Base-by-base conservation (phyloP, 2,888 invertebrate genomes). In the Catocala fraxini region DNA sequence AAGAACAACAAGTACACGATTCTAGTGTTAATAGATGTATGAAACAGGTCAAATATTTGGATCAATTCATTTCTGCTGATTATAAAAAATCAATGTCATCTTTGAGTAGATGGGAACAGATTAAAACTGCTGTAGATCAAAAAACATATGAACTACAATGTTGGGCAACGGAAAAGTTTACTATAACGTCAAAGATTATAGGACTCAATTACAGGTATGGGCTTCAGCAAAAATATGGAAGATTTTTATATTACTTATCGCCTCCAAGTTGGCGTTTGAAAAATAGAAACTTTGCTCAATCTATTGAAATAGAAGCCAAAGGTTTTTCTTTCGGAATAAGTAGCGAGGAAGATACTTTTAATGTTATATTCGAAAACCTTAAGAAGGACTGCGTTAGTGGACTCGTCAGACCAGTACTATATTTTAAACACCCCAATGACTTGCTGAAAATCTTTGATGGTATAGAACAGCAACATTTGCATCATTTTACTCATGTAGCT, bases 191-290 rank as follows among this genome's bases (percentile, higher is more conserved):
- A n/a, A 87, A 83, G 67, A 89, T 96, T 25, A 95, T 96, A 64
- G 93, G 94, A 33, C 89, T 96, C 59, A 96, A 96, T 75, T 96
- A 96, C 76, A 93, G 93, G 69, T 96, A 96, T 93, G 84, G 95
- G 53, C 87, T 94, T 51, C 95, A 95, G 61, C 96, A 96, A 81
- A 95, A 95, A 85, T 96, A 96, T 83, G 96, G 96, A 56, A 94
- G 95, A 74, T 96, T 96, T 88, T 87, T 97, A n/a, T 96, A 95
- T 82, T 94, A 95, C 76, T 86, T 96, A n/a, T 96, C 96, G 45
- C 96, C 96, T 0, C 91, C 95, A 47, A 88, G 91, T 35, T 96
- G 96, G 96, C 91, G 95, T 33, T 81, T 84, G 46, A 85, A 91
- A 65, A 88, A 96, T 73, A 95, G 96, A 77, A 88, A 89, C 54